phyloP scores from a whole-genome alignment of 2,888 invertebrate species.

The Agapostemon virescens region DNA sequence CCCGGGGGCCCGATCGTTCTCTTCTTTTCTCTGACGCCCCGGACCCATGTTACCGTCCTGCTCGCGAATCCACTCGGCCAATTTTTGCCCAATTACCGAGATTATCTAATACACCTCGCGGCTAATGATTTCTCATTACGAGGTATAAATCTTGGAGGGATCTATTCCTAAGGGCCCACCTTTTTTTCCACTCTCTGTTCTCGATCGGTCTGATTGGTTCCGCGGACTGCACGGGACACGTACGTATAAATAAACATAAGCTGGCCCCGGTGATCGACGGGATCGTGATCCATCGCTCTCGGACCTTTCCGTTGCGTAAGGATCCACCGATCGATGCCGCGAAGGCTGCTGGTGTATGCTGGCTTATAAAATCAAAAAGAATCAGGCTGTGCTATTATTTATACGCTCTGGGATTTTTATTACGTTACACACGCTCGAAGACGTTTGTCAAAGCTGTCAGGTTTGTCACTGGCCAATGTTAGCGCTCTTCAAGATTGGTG shows the following conservation, averaged over 20 bases:
- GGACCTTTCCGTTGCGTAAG: slow-evolving; percentile 22
- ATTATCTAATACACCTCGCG: slow-evolving; percentile 79
- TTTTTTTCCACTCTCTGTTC: slow-evolving; percentile 41
- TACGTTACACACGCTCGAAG: no score
- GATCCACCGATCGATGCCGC: not conserved
- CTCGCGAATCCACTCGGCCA: slow-evolving; percentile 67
- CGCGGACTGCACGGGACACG: slow-evolving; percentile 13
- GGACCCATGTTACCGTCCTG: slow-evolving; percentile 49
- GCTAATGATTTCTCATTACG: slow-evolving; percentile 80
- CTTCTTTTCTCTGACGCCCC: slow-evolving; percentile 21
- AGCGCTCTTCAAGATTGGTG: no score
- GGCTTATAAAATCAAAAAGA: no score
- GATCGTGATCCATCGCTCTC: slow-evolving; percentile 20
- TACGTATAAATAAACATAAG: slow-evolving; percentile 43
- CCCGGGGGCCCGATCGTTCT: slow-evolving; percentile 53
- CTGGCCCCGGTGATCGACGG: not conserved
- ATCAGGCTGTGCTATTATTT: no score
- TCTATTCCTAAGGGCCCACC: slow-evolving; percentile 40
- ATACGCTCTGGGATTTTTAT: no score
- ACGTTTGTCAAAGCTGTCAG: no score
- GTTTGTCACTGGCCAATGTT: no score
- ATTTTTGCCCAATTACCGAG: slow-evolving; percentile 79
- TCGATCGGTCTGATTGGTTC: slow-evolving; percentile 41
- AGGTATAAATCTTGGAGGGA: slow-evolving; percentile 78
- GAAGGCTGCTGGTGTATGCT: no score